Conservation (phyloP, 2,888 invertebrate genomes). For the Ptilodon capucinus region DNA sequence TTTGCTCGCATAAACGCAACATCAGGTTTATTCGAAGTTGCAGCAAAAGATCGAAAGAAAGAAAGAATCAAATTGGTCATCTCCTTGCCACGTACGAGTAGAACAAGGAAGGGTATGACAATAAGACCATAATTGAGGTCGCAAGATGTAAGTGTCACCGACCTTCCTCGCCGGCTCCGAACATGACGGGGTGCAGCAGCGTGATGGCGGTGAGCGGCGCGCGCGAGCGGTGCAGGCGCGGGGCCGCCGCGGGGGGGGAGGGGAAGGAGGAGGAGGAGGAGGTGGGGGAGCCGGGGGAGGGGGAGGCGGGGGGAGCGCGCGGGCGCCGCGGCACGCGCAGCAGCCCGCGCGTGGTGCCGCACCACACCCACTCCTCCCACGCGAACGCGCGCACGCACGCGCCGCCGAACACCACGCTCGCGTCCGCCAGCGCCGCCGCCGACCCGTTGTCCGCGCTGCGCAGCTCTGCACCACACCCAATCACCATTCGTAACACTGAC, state of each 20-base stretch:
- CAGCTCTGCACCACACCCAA: slow-evolving; percentile 5
- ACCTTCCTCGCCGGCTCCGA: slow-evolving; percentile 27
- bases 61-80: too few species aligned
- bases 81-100: too few species aligned
- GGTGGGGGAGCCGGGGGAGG: slow-evolving; percentile 34
- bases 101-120: too few species aligned
- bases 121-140: too few species aligned
- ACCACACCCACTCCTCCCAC: slow-evolving; percentile 70
- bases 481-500: neutral
- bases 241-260: slow-evolving; percentile 8
- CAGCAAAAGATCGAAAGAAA: too few species aligned
- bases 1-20: too few species aligned
- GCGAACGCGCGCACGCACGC: slow-evolving; percentile 51
- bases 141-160: too few species aligned
- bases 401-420: slow-evolving; percentile 13
- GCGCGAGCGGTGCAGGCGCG: slow-evolving; percentile 15
- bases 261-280: slow-evolving; percentile 35
- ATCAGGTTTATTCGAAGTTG: too few species aligned
- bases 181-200: slow-evolving; percentile 47
- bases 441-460: slow-evolving; percentile 6
- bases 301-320: neutral
- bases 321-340: slow-evolving; percentile 48
- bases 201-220: slow-evolving; percentile 42
- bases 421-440: slow-evolving; percentile 11
- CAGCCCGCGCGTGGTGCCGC: slow-evolving; percentile 57